Conservation (phyloP, 2,113 vertebrate species). For the Scalopus aquaticus region DNA sequence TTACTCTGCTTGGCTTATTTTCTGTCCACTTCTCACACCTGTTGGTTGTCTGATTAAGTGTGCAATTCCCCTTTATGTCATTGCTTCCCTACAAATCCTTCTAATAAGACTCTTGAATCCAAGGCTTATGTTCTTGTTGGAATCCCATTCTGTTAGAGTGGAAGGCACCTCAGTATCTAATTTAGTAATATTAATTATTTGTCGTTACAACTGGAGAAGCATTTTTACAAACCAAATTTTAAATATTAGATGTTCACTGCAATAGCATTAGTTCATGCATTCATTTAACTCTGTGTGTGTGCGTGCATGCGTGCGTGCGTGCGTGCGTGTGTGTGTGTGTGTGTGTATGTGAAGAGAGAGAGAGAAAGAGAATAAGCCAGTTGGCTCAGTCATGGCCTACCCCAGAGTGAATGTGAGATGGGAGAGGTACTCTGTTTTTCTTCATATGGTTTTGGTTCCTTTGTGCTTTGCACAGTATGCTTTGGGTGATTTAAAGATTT, state of each 20-base stretch:
- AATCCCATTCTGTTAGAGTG: not conserved
- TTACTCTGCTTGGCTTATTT: slow-evolving; percentile 35
- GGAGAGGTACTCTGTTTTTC: not conserved
- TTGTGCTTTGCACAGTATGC: not conserved
- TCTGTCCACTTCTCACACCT: slow-evolving; percentile 45
- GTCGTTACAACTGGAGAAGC: slow-evolving; percentile 20
- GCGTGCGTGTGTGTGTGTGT: not conserved
- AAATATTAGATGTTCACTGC: not conserved
- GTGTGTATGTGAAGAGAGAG: not conserved
- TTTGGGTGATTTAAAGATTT: not conserved
- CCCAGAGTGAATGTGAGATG: not conserved
- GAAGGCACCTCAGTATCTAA: not conserved
- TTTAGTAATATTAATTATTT: not conserved
- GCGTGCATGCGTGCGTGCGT: not conserved
- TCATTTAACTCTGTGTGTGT: not conserved
- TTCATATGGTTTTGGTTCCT: not conserved
- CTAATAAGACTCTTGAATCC: slow-evolving; percentile 34
- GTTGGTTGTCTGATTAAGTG: slow-evolving; percentile 65
- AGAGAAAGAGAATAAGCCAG: not conserved
- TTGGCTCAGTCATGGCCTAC: not conserved
- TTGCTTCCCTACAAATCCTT: slow-evolving; percentile 58
- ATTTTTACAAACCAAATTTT: slow-evolving; percentile 29
- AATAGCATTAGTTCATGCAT: not conserved
- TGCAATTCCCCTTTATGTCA: slow-evolving; percentile 18
- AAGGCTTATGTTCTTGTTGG: not conserved